Base-by-base conservation (phyloP, 2,888 invertebrate species). In the Macrosiphum euphorbiae region DNA sequence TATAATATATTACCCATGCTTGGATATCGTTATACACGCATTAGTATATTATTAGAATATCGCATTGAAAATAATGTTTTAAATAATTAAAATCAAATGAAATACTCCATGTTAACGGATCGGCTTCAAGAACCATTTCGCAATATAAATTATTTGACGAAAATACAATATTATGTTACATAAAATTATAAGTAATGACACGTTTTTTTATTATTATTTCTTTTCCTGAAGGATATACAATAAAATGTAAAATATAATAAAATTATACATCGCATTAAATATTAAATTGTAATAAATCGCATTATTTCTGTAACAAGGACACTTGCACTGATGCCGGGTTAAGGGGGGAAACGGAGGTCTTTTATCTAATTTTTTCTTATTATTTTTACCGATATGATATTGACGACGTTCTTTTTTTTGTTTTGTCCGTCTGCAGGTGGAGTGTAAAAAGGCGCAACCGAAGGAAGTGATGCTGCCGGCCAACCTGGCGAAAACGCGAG, bases 381-480 rank as follows among this genome's bases (percentile, higher is more conserved):
- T 67, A 4, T 1, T 35, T 20, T 78, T 78, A 35, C 78, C 35
- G 35, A n/a, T 16, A 1, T 67, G 16, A 3, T 67, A n/a, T 67
- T 58, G 10, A 67, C 35, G 78, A 61, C 28, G 13, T 26, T 0
- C 28, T 41, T 50, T 67, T 87, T 35, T 8, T 7, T 90, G 26
- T 52, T 28, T 88, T 35, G n/a, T n/a, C 20, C 1, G 8, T 67
- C 13, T 3, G 86, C 97, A 99, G 99, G 99, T 99, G 97, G 99
- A 99, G 97, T 99, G 99, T 97, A 99, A 99, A 97, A 99, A 99
- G 97, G 99, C 99, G 96, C 99, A 99, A 97, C 99, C 99, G 95
- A 99, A 99, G 97, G 99, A 99, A 97, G 99, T 99, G 96, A 99
- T 99, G 99, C 97, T 99, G 96, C 99, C 99, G 95, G 98, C 98